Base-by-base conservation (phyloP, 2,113 vertebrate species). In the Forbesichthys agassizii region DNA sequence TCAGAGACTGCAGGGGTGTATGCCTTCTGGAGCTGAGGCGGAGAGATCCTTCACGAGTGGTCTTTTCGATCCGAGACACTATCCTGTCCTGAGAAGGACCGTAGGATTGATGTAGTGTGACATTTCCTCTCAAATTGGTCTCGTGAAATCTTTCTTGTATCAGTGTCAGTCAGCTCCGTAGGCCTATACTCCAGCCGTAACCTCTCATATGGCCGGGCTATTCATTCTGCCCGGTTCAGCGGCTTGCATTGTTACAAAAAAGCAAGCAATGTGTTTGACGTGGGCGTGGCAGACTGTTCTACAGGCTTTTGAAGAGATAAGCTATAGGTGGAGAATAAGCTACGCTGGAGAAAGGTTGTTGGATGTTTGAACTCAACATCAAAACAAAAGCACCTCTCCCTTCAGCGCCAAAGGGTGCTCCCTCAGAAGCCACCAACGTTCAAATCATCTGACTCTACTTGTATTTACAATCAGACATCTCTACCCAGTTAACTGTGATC, bases 21-120 rank as follows among this genome's bases (percentile, higher is more conserved):
- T 80, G 66, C 69, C 73, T 9, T 0, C 53, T 48, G 85, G 69
- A 64, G 74, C 33, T 66, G 58, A 74, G 71, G 53, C 76, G 42
- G 67, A 5, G 55, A 52, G 67, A 67, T 64, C 68, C 14, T 3
- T 46, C 48, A 27, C 0, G 66, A 48, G 13, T 14, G 13, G 52
- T n/a, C 13, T 8, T 42, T 42, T 6, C 7, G 4, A 6, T 42
- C 7, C 36, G 36, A 8, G 36, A 42, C 5, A 42, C 36, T 42
- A 42, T 42, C 7, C 36, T 42, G 36, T 42, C 36, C 5, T 42
- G 36, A 42, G 7, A 6, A 42, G 36, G 7, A 66, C 66, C 73
- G 10, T 27, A 27, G 60, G 68, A 68, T 65, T 33, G 65, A 65
- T 61, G 1, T 7, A 14, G 3, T n/a, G 52, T 42, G 52, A 3